Evolutionary conservation across 2,113 vertebrate genomes (phyloP).

Genomic region (Campylomormyrus numenius): DNA sequence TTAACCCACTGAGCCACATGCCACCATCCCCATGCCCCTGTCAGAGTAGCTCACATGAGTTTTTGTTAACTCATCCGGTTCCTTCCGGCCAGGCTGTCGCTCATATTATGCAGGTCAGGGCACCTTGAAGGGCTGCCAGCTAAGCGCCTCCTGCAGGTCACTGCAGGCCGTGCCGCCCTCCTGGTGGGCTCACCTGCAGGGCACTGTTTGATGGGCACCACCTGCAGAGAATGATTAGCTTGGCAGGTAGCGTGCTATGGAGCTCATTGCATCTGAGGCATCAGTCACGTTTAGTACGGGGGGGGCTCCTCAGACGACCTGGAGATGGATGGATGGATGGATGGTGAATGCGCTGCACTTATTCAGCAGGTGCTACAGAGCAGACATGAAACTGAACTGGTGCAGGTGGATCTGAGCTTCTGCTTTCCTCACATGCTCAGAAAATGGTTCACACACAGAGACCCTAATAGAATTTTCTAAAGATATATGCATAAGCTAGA

Average conservation of each 20-base stretch:
- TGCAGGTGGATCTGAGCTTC: neutral
- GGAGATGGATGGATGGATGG: neutral
- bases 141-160: neutral
- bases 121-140: neutral
- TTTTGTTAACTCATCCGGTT: neutral
- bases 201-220: neutral
- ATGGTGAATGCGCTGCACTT: neutral
- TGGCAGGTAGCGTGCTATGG: neutral
- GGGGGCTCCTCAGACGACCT: neutral
- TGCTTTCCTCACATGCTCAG: neutral
- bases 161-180: neutral
- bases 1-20: neutral
- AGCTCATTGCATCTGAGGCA: neutral
- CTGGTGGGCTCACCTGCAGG: neutral
- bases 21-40: neutral
- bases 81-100: neutral
- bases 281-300: neutral
- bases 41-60: neutral
- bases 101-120: neutral
- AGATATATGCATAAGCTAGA: neutral
- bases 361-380: neutral
- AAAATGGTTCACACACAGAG: neutral
- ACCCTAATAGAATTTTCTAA: neutral
- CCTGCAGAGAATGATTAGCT: neutral
- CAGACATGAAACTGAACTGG: neutral